These are phyloP conservation scores for Pantherophis alleghaniensis DNA, from an alignment of 2,797 vertebrate genomes.

Conservation along the genomic window DNA sequence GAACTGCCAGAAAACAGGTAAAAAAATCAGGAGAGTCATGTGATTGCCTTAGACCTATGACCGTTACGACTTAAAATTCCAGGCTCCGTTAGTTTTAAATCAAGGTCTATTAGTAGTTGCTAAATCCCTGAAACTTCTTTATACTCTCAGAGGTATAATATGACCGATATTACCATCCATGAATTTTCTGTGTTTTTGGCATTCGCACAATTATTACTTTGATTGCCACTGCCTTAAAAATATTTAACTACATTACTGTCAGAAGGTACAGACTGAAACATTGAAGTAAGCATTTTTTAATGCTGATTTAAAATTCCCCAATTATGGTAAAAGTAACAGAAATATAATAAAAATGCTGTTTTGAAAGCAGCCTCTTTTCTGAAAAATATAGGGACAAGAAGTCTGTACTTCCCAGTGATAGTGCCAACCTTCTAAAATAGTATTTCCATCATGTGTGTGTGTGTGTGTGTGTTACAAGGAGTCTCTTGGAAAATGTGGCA, in stretches of 20 bases:
- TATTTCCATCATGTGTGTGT: background rate
- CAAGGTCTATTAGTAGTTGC: background rate
- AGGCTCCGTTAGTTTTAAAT: background rate
- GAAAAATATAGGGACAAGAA: background rate
- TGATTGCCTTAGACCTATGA: background rate
- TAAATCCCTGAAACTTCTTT: background rate
- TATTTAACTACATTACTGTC: background rate
- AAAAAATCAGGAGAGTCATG: background rate
- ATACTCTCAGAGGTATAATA: background rate
- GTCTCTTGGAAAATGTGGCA: background rate
- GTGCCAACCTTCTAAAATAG: background rate
- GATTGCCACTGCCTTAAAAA: background rate
- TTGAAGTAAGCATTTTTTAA: background rate
- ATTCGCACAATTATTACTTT: background rate
- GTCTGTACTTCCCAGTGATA: background rate
- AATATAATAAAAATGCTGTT: background rate
- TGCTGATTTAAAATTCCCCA: background rate
- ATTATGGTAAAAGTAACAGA: background rate
- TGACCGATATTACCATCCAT: background rate
- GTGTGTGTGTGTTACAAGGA: background rate
- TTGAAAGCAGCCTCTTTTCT: background rate
- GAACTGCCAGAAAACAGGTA: background rate
- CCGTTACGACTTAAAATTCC: background rate
- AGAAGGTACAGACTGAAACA: background rate
- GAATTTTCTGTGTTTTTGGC: background rate